phyloP scores from a whole-genome alignment of 2,888 invertebrate species.

The Ferrisia virgata region DNA sequence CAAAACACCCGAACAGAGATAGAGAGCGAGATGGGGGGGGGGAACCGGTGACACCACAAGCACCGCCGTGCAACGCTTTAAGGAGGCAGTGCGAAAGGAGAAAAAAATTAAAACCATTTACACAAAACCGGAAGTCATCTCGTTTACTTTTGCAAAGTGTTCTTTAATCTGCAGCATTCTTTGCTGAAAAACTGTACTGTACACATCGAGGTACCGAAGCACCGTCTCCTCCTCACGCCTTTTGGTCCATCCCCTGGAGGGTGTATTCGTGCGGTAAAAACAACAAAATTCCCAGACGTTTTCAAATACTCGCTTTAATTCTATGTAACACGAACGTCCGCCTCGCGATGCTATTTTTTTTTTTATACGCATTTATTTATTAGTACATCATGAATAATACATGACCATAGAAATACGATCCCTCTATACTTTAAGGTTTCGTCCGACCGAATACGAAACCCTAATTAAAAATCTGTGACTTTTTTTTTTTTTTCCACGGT shows the following conservation, averaged over 20 bases:
- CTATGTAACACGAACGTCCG: neutral
- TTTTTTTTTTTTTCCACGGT: neutral
- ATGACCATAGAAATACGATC: conserved; percentile 10
- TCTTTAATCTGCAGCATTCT: neutral
- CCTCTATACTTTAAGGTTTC: neutral
- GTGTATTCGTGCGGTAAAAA: neutral
- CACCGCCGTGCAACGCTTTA: too few relatives aligned
- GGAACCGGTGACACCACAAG: neutral
- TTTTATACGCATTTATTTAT: neutral
- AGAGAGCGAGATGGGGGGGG: neutral
- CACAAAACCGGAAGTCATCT: conserved; percentile 10
- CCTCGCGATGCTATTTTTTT: neutral
- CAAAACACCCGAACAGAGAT: too few relatives aligned
- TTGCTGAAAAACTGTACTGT: neutral
- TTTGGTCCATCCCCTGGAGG: neutral
- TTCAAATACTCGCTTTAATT: conserved; percentile 8
- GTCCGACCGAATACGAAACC: neutral
- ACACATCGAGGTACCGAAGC: neutral
- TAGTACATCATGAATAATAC: conserved; percentile 23
- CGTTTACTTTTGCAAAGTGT: conserved; percentile 23
- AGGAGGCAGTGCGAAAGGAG: too few relatives aligned
- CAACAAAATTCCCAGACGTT: conserved; percentile 7
- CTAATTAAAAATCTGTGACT: conserved; percentile 30
- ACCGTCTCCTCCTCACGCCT: neutral
- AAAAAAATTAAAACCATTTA: conserved; percentile 15